These are phyloP conservation scores for Hassar affinis DNA, from an alignment of 2,113 vertebrate species.

Conservation along the genomic window DNA sequence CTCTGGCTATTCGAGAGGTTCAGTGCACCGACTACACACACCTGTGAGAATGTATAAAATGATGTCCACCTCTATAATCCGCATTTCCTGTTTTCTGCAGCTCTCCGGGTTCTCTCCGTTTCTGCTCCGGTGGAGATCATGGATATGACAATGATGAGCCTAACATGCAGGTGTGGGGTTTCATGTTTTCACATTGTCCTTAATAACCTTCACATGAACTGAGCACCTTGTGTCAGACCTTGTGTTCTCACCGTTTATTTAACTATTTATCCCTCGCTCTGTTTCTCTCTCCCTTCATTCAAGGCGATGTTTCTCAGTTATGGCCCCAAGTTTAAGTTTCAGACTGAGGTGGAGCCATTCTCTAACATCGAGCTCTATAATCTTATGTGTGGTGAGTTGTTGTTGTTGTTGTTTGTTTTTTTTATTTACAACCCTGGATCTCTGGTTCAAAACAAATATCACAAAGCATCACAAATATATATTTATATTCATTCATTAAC, in stretches of 20 bases:
- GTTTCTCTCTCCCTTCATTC: background rate
- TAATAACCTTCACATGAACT: background rate
- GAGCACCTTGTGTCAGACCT: background rate
- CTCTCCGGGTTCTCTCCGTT: slow-evolving; percentile 57
- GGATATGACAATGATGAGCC: slow-evolving; percentile 75
- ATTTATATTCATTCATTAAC: too few relatives aligned
- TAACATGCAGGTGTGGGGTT: slow-evolving; percentile 74
- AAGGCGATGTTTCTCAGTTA: slow-evolving; percentile 76
- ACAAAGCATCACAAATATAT: background rate
- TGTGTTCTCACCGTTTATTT: too few relatives aligned
- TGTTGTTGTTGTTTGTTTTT: background rate
- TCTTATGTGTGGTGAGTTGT: slow-evolving; percentile 76
- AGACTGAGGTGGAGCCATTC: slow-evolving; percentile 67
- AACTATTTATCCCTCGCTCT: too few relatives aligned
- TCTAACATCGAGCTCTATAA: slow-evolving; percentile 76
- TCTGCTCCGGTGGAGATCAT: slow-evolving; percentile 70
- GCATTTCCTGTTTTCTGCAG: slow-evolving; percentile 49
- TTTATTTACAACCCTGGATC: background rate
- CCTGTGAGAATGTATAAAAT: background rate
- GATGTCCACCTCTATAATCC: too few relatives aligned
- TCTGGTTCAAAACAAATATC: background rate
- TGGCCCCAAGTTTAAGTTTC: slow-evolving; percentile 68
- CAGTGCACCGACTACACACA: background rate
- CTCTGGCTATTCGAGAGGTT: slow-evolving; percentile 77
- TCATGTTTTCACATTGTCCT: slow-evolving; percentile 41